Conservation (phyloP, 1,140 invertebrate species). For the Onthophagus taurus region DNA sequence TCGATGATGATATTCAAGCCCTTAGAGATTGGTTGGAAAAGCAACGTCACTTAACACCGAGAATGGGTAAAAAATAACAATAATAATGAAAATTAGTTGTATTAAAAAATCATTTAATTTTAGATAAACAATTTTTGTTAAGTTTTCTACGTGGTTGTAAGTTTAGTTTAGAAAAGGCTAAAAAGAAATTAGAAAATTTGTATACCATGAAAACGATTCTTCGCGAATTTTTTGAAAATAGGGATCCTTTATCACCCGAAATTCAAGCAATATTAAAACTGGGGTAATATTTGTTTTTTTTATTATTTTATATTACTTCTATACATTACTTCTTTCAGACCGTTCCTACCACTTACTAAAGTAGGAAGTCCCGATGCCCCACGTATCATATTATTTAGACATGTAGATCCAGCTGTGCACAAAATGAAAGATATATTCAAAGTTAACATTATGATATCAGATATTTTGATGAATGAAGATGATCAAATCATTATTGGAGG, state of each 20-base stretch:
- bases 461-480: slow-evolving; percentile 19
- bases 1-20: slow-evolving; percentile 43
- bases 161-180: slow-evolving; percentile 55
- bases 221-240: slow-evolving; percentile 44
- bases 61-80: slow-evolving; percentile 16
- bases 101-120: slow-evolving; percentile 6
- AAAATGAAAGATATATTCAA: slow-evolving; percentile 13
- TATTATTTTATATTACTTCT: neutral
- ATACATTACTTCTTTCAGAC: slow-evolving; percentile 1
- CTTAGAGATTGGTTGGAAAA: slow-evolving; percentile 54
- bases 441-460: slow-evolving; percentile 16
- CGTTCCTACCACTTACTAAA: neutral
- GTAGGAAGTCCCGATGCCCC: neutral
- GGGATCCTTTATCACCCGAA: slow-evolving; percentile 35
- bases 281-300: slow-evolving; percentile 14
- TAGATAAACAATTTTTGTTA: slow-evolving; percentile 51
- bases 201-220: slow-evolving; percentile 49
- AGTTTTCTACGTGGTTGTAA: slow-evolving; percentile 55
- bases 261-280: slow-evolving; percentile 29
- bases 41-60: slow-evolving; percentile 46
- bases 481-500: slow-evolving; percentile 16
- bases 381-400: neutral
- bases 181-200: slow-evolving; percentile 53
- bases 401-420: slow-evolving; percentile 8
- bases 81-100: too few relatives aligned